Evolutionary conservation across 1,140 invertebrate species (phyloP).

Genomic region (Camponotus pennsylvanicus): DNA sequence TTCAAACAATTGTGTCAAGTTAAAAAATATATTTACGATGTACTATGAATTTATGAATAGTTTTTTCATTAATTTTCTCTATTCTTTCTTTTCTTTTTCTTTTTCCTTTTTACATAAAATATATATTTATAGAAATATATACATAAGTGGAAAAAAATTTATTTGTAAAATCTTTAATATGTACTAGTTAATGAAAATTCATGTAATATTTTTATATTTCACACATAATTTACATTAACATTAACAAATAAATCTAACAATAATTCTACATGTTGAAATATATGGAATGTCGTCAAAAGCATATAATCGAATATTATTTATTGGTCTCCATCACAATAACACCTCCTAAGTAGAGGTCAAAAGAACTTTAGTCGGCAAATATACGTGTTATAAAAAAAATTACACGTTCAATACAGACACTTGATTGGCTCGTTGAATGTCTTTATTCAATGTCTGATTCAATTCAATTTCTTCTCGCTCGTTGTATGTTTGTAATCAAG

Average conservation of each 20-base stretch:
- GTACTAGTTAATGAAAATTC: no score
- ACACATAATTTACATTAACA: background rate
- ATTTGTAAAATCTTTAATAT: background rate
- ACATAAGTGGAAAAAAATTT: background rate
- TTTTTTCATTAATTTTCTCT: background rate
- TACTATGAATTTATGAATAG: background rate
- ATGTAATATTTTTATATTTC: background rate
- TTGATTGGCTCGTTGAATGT: background rate
- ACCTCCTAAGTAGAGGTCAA: background rate
- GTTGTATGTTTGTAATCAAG: background rate
- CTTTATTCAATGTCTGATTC: background rate
- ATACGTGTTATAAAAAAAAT: background rate
- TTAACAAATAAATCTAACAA: background rate
- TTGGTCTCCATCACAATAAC: background rate
- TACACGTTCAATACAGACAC: background rate
- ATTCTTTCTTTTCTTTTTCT: background rate
- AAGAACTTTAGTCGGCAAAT: background rate
- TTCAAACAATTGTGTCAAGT: constrained; percentile 67
- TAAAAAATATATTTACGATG: constrained; percentile 41
- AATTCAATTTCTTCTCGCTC: constrained; percentile 1
- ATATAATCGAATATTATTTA: background rate
- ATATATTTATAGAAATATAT: background rate
- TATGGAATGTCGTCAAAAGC: background rate
- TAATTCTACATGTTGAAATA: background rate
- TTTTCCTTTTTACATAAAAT: background rate